Base-by-base conservation (phyloP, 2,888 invertebrate species). In the Bhutanitis thaidina region DNA sequence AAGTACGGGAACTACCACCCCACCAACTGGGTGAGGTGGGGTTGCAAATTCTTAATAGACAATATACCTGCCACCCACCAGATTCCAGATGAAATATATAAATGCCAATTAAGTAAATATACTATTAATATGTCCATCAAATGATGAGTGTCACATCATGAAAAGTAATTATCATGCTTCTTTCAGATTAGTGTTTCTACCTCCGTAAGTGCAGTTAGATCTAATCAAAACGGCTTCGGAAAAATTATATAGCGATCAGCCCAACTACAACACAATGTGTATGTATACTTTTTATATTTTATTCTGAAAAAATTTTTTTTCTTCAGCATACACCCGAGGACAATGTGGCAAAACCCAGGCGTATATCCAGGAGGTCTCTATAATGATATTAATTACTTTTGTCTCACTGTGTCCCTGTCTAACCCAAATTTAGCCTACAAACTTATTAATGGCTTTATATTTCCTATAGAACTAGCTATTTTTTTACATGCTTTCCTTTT, bases 211-310 rank as follows among this genome's bases (percentile, higher is more conserved):
- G 58, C 54, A 46, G 64, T 60, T 65, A 63, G 56, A 61, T 45
- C 59, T 67, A 30, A 55, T 68, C 76, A 86, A 79, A 80, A 87
- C 82, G 88, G 85, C 77, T 64, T 65, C 83, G 59, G 70, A 85
- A 69, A 84, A 80, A 55, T 56, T 87, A 60, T 85, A 80, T 60
- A 56, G 75, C 29, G 79, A 79, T 29, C 80, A 85, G 58, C 78
- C 80, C 43, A 89, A 86, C 74, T 89, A 89, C 83, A 82, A 74
- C 70, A 88, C 88, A 47, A 90, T 90, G 90, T 89, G 90, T 90
- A 90, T 80, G 84, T 89, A 86, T 76, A 57, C 52, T 58, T 52
- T 59, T 52, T 69, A 61, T 75, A 34, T 44, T n/a, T 37, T 41
- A 30, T 5, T 20, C 20, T 20, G 5, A 20, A 5, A 20, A 2